phyloP scores from a whole-genome alignment of 2,888 invertebrate species.

The Nomada fabriciana region DNA sequence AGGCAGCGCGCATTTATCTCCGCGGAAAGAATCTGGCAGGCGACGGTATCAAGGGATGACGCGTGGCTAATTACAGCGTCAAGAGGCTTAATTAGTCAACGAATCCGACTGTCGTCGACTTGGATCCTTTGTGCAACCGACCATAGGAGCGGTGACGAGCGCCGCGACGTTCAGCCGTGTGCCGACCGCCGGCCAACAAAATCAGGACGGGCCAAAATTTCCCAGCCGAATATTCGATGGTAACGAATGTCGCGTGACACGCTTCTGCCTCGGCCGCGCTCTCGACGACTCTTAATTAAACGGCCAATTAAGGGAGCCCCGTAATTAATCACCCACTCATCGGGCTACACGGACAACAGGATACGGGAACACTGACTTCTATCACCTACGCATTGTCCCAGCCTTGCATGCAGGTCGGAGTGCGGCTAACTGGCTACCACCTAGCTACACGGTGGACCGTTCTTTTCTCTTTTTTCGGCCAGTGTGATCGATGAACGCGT shows the following conservation, averaged over 20 bases:
- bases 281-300: slow-evolving; percentile 65
- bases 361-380: slow-evolving; percentile 24
- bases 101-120: slow-evolving; percentile 51
- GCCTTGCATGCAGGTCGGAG: neutral
- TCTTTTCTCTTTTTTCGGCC: slow-evolving; percentile 25
- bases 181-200: slow-evolving; percentile 15
- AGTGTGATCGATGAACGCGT: slow-evolving; percentile 63
- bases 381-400: slow-evolving; percentile 41
- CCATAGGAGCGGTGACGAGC: slow-evolving; percentile 38
- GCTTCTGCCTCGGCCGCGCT: slow-evolving; percentile 41
- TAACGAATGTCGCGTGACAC: slow-evolving; percentile 69
- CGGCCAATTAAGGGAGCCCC: slow-evolving; percentile 66
- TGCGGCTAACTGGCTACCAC: neutral
- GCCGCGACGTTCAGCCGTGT: slow-evolving; percentile 38
- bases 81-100: slow-evolving; percentile 71
- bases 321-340: slow-evolving; percentile 66
- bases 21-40: slow-evolving; percentile 43
- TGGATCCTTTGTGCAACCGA: slow-evolving; percentile 53
- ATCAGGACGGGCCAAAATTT: slow-evolving; percentile 59
- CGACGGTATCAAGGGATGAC: slow-evolving; percentile 59
- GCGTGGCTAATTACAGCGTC: slow-evolving; percentile 68
- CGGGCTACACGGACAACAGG: slow-evolving; percentile 47
- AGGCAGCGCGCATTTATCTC: slow-evolving; percentile 49
- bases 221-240: slow-evolving; percentile 55
- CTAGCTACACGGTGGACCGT: neutral